Evolutionary conservation across 2,797 vertebrate genomes (phyloP), one percentile per base, ranked within the genome.

Genomic region (Acanthurus leucopareius): DNA sequence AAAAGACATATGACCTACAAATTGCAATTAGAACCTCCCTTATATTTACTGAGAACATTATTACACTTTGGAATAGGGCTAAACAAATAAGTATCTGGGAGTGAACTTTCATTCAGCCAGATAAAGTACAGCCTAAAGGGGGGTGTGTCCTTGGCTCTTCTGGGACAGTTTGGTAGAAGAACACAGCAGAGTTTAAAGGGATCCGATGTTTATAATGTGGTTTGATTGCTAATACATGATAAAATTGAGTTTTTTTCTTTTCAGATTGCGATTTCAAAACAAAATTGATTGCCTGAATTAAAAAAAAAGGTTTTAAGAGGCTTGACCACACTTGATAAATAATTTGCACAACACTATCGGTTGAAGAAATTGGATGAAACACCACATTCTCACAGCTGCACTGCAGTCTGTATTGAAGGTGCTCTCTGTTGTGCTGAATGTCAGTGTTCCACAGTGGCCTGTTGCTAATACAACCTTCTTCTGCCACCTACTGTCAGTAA

Each of bases 401-500:
- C 45, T 58, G 4, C 10, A 8, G 7, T 20, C 53, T 61, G 22
- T 0, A 2, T 15, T 79, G 35, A 68, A 44, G 14, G 13, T 17
- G 13, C 42, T 62, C 40, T 17, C 20, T 9, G 38, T 14, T 32
- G 28, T 8, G 15, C 49, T 35, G n/a, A 25, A 8, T 48, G 11
- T 45, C 57, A 28, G 9, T 42, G 22, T 32, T 19, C 19, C 17
- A 3, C 14, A 14, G 19, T 28, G 40, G 40, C 7, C 20, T 47
- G 57, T 49, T 42, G 84, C 48, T 62, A 51, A 20, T 14, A 9
- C 42, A 57, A 17, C 44, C 59, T 42, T 73, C 73, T 73, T 25
- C 84, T 88, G 84, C 89, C 84, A 73, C 45, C 83, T 89, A 42
- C 81, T 73, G 83, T 65, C 67, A 49, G n/a, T 13, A 35, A 38